Conservation (phyloP, 2,888 invertebrate genomes). For the Napeogenes sylphis region DNA sequence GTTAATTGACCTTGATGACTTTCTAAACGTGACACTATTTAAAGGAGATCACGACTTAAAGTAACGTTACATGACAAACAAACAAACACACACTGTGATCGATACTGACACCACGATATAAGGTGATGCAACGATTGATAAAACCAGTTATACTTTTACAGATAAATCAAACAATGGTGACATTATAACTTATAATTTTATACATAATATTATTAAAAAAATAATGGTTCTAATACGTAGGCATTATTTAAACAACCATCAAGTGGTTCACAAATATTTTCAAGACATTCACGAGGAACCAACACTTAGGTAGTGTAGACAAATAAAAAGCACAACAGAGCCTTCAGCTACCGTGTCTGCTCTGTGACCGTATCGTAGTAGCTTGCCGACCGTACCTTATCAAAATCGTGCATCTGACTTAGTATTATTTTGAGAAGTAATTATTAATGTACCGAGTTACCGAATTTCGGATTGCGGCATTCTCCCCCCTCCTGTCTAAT, state of each 20-base stretch:
- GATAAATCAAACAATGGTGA: not conserved
- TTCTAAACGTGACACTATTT: constrained; percentile 21
- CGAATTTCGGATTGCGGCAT: constrained; percentile 70
- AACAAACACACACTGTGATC: constrained; percentile 48
- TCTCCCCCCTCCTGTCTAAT: constrained; percentile 54
- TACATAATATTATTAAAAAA: not conserved
- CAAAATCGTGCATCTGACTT: constrained; percentile 70
- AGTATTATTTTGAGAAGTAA: constrained; percentile 77
- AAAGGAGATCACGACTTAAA: constrained; percentile 30
- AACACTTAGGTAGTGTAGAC: not conserved
- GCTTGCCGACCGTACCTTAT: constrained; percentile 57
- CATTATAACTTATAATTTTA: constrained; percentile 17
- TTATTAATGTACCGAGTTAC: constrained; percentile 74
- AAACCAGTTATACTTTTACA: constrained; percentile 28
- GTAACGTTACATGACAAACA: constrained; percentile 51
- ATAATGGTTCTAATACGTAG: too few relatives aligned
- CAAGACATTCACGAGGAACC: not conserved
- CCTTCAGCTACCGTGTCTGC: constrained; percentile 12
- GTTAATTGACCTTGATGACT: constrained; percentile 17
- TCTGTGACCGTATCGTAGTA: constrained; percentile 35
- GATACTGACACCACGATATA: constrained; percentile 63
- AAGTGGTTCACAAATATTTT: not conserved
- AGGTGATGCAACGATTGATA: constrained; percentile 40
- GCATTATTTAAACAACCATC: too few relatives aligned
- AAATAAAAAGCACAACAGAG: not conserved